Evolutionary conservation across 2,888 invertebrate genomes (phyloP).

Genomic region (Tubulanus polymorphus): DNA sequence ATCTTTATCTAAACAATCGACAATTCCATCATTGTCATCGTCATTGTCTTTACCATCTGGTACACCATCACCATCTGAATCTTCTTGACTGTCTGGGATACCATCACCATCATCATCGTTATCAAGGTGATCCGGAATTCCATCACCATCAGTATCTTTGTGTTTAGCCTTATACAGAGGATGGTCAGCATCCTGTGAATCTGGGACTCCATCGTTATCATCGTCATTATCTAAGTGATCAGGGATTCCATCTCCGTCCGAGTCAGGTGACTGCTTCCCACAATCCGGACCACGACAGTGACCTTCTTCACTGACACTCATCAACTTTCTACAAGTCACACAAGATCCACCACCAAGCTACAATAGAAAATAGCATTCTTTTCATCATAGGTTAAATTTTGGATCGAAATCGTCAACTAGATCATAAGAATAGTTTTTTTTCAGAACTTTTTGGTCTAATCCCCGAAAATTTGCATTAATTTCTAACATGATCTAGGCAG

Average conservation of each 20-base stretch:
- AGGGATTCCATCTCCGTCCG: constrained; percentile 23
- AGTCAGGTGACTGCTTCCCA: constrained; percentile 23
- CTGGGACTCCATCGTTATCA: constrained; percentile 8
- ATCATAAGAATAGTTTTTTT: no score
- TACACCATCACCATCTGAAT: constrained; percentile 22
- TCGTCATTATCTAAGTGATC: constrained; percentile 8
- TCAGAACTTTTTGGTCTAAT: no score
- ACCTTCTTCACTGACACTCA: neutral
- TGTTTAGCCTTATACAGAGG: neutral
- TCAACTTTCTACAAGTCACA: constrained; percentile 1
- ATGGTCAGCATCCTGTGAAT: neutral
- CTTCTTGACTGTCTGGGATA: constrained; percentile 23
- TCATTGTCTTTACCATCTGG: constrained; percentile 13
- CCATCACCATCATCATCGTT: constrained; percentile 36
- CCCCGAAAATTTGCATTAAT: no score
- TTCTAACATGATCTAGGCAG: no score
- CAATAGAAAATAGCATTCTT: no score
- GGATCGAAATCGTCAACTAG: constrained; percentile 38
- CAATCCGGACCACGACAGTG: constrained; percentile 37
- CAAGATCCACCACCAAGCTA: no score
- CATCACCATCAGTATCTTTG: constrained; percentile 25
- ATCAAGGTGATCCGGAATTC: constrained; percentile 26
- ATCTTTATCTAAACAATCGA: constrained; percentile 37
- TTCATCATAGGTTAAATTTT: constrained; percentile 34
- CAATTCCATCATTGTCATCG: constrained; percentile 37